Evolutionary conservation across 2,888 invertebrate genomes (phyloP), one percentile per base, ranked within the genome.

Genomic region (Rotaria macrura): DNA sequence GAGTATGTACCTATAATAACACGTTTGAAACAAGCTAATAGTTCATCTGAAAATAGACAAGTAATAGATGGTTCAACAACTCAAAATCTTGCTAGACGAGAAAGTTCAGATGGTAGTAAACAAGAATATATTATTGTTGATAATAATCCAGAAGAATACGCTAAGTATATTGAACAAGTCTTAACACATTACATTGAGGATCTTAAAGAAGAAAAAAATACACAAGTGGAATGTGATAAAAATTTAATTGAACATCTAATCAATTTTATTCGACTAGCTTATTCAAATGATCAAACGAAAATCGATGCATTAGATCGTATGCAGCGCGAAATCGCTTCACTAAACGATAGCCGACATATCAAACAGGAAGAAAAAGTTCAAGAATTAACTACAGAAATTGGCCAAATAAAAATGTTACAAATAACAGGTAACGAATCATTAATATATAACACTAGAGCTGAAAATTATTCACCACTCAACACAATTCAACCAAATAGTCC

Each of bases 41-140:
- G 34, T 65, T 65, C 65, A 34, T 65, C 65, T 65, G 65, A 65
- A 65, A 65, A 65, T 65, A 65, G 65, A 65, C 65, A 65, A 65
- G n/a, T 17, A 34, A 17, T 34, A 65, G 34, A n/a, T 55, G 1
- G 2, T 17, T 9, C 10, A 9, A 10, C 7, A 29, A 17, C 0
- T 34, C 17, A n/a, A 6, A 29, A 65, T 65, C 6, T 4, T 17
- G 4, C 0, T 14, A 65, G 12, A 29, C 2, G 12, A 14, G 1
- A 29, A 12, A 29, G 29, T 29, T 3, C n/a, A 14, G 23, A 65
- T 29, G 12, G 5, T n/a, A n/a, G n/a, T 29, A 65, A n/a, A 29
- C n/a, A 34, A 29, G 65, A 65, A 4, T 65, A 65, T 29, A 34
- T 65, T 14, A 29, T 65, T 29, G 17, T 65, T 65, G 65, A 65